Evolutionary conservation across 2,797 vertebrate genomes (phyloP), one percentile per base, ranked within the genome.

Genomic region (Phataginus tricuspis): DNA sequence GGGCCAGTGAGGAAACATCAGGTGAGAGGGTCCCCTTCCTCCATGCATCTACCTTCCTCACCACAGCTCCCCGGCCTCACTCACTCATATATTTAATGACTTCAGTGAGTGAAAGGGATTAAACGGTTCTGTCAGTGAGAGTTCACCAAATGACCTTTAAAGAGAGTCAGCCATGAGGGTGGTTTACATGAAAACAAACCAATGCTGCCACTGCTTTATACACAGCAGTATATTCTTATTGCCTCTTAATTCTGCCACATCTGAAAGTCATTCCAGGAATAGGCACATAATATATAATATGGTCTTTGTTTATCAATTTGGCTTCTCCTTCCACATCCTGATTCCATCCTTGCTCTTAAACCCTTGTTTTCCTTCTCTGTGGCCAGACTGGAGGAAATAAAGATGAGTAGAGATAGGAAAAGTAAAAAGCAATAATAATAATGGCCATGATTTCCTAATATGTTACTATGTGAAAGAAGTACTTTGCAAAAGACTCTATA

Each of bases 1-100:
- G 98, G 83, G 97, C 98, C 0, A 9, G 98, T 79, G 95, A 93
- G 37, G 99, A 99, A 98, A 97, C 98, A 92, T 99, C 99, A 99
- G 99, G 99, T 99, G 97, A 98, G 98, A 97, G 95, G 88, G 75
- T 71, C 94, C 90, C 94, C 57, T 75, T 93, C 77, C 94, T 91
- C 74, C 39, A 55, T 68, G 77, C 82, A 74, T 42, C 90, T 86
- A 37, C 13, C 13, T 55, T 45, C 12, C 42, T 68, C 15, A 55
- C 74, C 68, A 25, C 82, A 72, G 15, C 31, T 31, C 42, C 45
- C 39, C 19, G 37, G 66, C 64, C 8, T 59, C 74, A 51, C 34
- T 92, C 64, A 74, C 72, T 64, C 92, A 19, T 0, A 0, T 92
- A 92, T 86, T 85, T 74, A 69, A 96, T 92, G 93, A 78, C 71